Base-by-base conservation (phyloP, 2,113 vertebrate species). In the Odontesthes bonariensis region DNA sequence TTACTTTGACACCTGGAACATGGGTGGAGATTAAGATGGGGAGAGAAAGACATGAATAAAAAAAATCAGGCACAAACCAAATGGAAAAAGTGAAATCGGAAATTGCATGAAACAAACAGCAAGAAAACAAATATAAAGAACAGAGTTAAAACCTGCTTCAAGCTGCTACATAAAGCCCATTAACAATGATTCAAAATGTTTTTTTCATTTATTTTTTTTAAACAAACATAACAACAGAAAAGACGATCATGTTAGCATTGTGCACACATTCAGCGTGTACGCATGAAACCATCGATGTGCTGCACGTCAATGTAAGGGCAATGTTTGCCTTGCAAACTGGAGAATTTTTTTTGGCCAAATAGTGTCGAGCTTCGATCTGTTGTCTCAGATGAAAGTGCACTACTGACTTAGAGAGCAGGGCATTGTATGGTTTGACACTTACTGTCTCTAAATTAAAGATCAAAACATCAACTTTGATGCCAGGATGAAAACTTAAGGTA, bases 401-500 rank as follows among this genome's bases (percentile, higher is more conserved):
- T n/a, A 68, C 55, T 57, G 68, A 59, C 8, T 13, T 22, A 38
- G 22, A 70, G 22, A 14, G 38, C 56, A 70, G 51, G 38, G 47
- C 5, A 1, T 7, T 32, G 9, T 22, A 6, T 51, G 17, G 32
- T 76, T 75, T 20, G 8, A 59, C n/a, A 47, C 23, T 65, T 27
- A 69, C 52, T n/a, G 44, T 52, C 33, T 54, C 27, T 23, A 42
- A 51, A 72, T 66, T 23, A 66, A 72, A 56, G 40, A 76, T 70
- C 72, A 60, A 65, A 60, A 44, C 23, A 55, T 71, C 31, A 47
- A 9, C 46, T n/a, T 57, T 57, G 16, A 51, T 59, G n/a, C 20
- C 2, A 47, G 8, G 5, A 56, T 33, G 38, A 65, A 54, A 56
- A 67, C n/a, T 8, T n/a, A 14, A 72, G 49, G 1, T 31, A 67